Evolutionary conservation across 2,888 invertebrate genomes (phyloP).

Genomic region (Trisateles emortualis): DNA sequence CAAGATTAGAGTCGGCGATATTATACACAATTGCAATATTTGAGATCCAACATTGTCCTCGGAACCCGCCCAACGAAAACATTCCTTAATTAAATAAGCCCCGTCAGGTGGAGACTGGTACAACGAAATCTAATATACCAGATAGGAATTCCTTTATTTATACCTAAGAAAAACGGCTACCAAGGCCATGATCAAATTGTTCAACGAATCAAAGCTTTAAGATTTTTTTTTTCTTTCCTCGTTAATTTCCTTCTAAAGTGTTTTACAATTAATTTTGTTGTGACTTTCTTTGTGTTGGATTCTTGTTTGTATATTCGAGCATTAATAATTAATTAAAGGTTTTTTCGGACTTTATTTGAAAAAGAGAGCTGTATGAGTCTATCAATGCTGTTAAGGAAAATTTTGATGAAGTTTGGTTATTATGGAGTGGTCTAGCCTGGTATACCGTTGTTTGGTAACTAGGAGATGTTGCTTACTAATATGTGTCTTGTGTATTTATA

Average conservation of each 20-base stretch:
- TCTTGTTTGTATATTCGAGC: constrained; percentile 39
- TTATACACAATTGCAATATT: constrained; percentile 63
- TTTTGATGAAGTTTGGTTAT: neutral
- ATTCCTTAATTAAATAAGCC: constrained; percentile 75
- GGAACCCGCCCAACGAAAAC: constrained; percentile 59
- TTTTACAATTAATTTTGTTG: constrained; percentile 51
- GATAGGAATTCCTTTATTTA: constrained; percentile 67
- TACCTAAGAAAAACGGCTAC: constrained; percentile 38
- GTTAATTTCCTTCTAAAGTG: constrained; percentile 47
- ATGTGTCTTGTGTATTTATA: no score
- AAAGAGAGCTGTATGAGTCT: constrained; percentile 2
- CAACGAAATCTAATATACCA: constrained; percentile 69
- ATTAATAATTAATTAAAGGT: constrained; percentile 23
- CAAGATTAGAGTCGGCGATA: constrained; percentile 49
- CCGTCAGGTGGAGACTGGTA: constrained; percentile 66
- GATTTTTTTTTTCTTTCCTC: constrained; percentile 42
- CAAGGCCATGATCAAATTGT: constrained; percentile 47
- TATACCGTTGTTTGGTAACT: no score
- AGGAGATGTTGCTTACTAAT: no score
- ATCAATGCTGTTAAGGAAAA: neutral
- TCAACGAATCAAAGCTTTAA: constrained; percentile 45
- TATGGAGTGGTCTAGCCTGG: no score
- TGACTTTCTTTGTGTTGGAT: constrained; percentile 38
- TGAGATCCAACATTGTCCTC: constrained; percentile 52
- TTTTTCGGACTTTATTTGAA: constrained; percentile 11